phyloP scores from a whole-genome alignment of 2,797 vertebrate genomes.

The Liparis tanakae region DNA sequence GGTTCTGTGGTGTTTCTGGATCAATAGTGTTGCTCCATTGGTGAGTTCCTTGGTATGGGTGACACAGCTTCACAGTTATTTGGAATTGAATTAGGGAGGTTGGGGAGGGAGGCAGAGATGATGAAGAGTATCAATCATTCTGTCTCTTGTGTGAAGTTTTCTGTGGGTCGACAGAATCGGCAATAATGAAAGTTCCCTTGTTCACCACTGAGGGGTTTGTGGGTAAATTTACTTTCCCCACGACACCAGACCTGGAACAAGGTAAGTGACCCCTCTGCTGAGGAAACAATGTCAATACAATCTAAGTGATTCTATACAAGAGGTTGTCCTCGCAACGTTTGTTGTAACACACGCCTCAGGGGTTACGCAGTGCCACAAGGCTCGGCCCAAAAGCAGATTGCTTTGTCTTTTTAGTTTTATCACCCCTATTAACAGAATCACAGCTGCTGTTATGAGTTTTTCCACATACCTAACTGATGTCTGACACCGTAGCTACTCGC shows the following conservation, averaged over 20 bases:
- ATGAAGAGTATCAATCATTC: slow-evolving; percentile 91
- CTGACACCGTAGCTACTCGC: slow-evolving; percentile 17
- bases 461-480: slow-evolving; percentile 38
- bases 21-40: slow-evolving; percentile 79
- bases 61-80: slow-evolving; percentile 83
- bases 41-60: slow-evolving; percentile 83
- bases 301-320: slow-evolving; percentile 54
- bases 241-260: slow-evolving; percentile 59
- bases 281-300: slow-evolving; percentile 52
- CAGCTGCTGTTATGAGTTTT: slow-evolving; percentile 57
- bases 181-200: slow-evolving; percentile 89
- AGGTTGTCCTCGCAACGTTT: slow-evolving; percentile 44
- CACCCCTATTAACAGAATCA: slow-evolving; percentile 62
- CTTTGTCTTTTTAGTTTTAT: slow-evolving; percentile 69
- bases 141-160: slow-evolving; percentile 87
- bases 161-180: slow-evolving; percentile 84
- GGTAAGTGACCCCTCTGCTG: slow-evolving; percentile 40
- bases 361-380: slow-evolving; percentile 40
- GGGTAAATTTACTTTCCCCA: slow-evolving; percentile 77
- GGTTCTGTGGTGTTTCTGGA: slow-evolving; percentile 74
- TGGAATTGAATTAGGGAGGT: slow-evolving; percentile 85
- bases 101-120: slow-evolving; percentile 80
- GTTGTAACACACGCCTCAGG: slow-evolving; percentile 57
- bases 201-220: slow-evolving; percentile 80
- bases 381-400: slow-evolving; percentile 58